phyloP scores from a whole-genome alignment of 2,113 vertebrate genomes.

The Centrocercus urophasianus region DNA sequence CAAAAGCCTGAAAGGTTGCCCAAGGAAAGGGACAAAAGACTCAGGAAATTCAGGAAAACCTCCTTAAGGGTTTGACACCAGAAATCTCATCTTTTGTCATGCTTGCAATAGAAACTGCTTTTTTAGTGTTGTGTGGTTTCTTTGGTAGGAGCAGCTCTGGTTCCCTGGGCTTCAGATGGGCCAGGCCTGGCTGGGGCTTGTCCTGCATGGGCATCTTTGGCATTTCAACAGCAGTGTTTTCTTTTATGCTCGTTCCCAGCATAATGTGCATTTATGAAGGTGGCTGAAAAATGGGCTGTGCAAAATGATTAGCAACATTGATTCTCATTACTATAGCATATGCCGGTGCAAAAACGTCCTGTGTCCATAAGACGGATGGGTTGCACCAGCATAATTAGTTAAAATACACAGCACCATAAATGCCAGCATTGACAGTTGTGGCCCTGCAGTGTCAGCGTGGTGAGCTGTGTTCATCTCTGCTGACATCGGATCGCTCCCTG shows the following conservation, averaged over 20 bases:
- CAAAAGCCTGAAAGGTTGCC: background rate
- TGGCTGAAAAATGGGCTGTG: conserved; percentile 48
- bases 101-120: background rate
- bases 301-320: conserved; percentile 55
- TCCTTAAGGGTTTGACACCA: background rate
- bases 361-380: background rate
- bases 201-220: background rate
- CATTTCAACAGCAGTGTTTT: background rate
- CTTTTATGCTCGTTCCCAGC: background rate
- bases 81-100: background rate
- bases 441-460: conserved; percentile 21
- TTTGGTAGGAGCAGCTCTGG: background rate
- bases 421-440: conserved; percentile 44
- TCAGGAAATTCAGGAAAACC: background rate
- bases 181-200: background rate
- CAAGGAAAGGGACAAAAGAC: background rate
- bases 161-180: background rate
- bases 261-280: conserved; percentile 29
- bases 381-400: conserved; percentile 48
- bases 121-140: background rate
- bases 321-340: conserved; percentile 68
- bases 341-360: conserved; percentile 35
- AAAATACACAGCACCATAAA: conserved; percentile 52
- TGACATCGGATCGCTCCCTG: background rate
- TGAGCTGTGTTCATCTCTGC: conserved; percentile 27